Conservation (phyloP, 2,888 invertebrate species). For the Augochlorella aurata region DNA sequence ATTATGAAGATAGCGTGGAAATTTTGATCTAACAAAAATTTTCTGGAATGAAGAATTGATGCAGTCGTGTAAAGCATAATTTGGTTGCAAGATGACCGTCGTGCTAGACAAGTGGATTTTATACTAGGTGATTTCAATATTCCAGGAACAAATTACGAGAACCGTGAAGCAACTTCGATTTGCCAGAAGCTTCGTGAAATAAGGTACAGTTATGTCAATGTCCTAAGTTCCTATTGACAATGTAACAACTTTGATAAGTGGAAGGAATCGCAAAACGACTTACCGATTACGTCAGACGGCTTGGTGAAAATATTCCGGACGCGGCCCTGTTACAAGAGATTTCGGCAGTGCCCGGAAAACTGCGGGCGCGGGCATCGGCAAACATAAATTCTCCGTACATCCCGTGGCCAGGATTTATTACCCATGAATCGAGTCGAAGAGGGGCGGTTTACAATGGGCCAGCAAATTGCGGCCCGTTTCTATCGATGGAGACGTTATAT, state of each 20-base stretch:
- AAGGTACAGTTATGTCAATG: too few relatives aligned
- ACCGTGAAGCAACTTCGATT: too few relatives aligned
- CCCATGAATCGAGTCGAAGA: slow-evolving; percentile 67
- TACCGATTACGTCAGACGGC: not conserved
- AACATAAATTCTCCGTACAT: slow-evolving; percentile 68
- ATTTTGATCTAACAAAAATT: too few relatives aligned
- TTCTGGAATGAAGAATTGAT: too few relatives aligned
- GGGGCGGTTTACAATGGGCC: slow-evolving; percentile 74
- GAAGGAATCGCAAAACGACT: not conserved
- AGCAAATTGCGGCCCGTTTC: slow-evolving; percentile 75
- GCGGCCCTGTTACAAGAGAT: not conserved
- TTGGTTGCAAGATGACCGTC: too few relatives aligned
- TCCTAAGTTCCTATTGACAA: too few relatives aligned
- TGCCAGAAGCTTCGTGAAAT: too few relatives aligned
- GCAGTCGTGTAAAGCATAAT: too few relatives aligned
- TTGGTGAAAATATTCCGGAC: not conserved
- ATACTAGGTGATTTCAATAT: too few relatives aligned
- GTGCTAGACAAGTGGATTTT: too few relatives aligned
- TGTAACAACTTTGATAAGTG: not conserved
- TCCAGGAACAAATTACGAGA: too few relatives aligned
- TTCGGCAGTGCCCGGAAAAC: slow-evolving; percentile 22
- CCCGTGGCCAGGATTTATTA: slow-evolving; percentile 70
- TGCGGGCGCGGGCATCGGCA: slow-evolving; percentile 48
- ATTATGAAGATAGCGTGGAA: too few relatives aligned
- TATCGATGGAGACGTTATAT: slow-evolving; percentile 75